Percentiles rank a stretch among this genome's conserved stretches.
These are phyloP conservation scores for Eulithis prunata DNA, from an alignment of 2,888 invertebrate species.

Conservation along the genomic window DNA sequence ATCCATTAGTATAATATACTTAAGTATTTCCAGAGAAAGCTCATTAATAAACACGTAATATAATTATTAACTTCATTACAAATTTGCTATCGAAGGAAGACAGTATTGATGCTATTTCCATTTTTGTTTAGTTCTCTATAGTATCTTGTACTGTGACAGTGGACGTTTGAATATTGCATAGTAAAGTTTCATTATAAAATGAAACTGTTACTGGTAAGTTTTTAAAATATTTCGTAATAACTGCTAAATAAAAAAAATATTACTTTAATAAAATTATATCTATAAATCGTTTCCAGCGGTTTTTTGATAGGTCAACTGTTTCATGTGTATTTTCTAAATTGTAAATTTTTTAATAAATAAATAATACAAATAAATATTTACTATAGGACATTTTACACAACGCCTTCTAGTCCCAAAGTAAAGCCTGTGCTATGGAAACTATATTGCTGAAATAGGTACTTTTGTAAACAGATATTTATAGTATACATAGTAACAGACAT, in stretches of 20 bases:
- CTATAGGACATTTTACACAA: too few species aligned
- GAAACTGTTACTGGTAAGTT: slow-evolving; percentile 24
- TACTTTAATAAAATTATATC: too few species aligned
- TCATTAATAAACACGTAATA: slow-evolving; percentile 8
- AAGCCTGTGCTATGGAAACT: too few species aligned
- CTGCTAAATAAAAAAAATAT: too few species aligned
- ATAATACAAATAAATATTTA: too few species aligned
- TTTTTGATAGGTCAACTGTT: too few species aligned
- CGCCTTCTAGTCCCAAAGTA: too few species aligned
- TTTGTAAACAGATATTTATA: not conserved
- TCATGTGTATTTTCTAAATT: too few species aligned
- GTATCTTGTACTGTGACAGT: slow-evolving; percentile 16
- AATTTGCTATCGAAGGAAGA: slow-evolving; percentile 14
- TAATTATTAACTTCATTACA: slow-evolving; percentile 12
- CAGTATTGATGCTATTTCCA: slow-evolving; percentile 18
- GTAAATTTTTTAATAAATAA: too few species aligned
- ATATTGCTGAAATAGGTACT: too few species aligned
- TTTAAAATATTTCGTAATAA: not conserved
- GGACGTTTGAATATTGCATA: slow-evolving; percentile 4
- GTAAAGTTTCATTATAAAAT: slow-evolving; percentile 17
- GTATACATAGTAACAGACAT: too few species aligned
- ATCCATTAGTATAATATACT: slow-evolving; percentile 1
- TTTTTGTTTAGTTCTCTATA: slow-evolving; percentile 18
- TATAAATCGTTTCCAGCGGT: too few species aligned
- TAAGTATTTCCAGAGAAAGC: not conserved